Evolutionary conservation across 1,140 invertebrate genomes (phyloP).

Genomic region (Diachasma alloeum): DNA sequence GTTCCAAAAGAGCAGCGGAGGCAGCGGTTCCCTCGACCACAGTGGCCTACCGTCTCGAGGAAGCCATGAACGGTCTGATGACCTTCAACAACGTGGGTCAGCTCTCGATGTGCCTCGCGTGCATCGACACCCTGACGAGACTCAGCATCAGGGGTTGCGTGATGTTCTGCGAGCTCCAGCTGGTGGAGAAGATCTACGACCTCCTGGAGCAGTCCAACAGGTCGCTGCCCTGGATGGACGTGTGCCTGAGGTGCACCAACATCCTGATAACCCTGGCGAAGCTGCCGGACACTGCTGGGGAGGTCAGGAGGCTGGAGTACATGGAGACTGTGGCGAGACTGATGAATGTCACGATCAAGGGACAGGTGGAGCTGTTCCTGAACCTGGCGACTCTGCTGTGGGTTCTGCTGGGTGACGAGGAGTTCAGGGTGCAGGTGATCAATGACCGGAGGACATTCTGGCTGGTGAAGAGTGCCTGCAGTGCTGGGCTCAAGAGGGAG

Average conservation of each 20-base stretch:
- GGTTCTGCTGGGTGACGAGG: constrained; percentile 34
- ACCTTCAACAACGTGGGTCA: constrained; percentile 42
- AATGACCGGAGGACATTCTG: constrained; percentile 32
- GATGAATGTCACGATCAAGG: constrained; percentile 37
- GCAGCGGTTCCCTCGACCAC: constrained; percentile 47
- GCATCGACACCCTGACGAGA: constrained; percentile 53
- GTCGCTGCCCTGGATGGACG: constrained; percentile 56
- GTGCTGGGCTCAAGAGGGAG: constrained; percentile 29
- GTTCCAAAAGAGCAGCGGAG: constrained; percentile 61
- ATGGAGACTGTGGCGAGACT: constrained; percentile 40
- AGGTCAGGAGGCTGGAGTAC: constrained; percentile 42
- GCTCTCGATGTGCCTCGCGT: constrained; percentile 44
- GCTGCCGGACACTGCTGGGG: constrained; percentile 40
- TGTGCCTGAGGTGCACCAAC: constrained; percentile 47
- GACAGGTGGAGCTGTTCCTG: constrained; percentile 40
- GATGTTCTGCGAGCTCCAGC: constrained; percentile 43
- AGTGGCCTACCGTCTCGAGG: constrained; percentile 37
- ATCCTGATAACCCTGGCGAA: constrained; percentile 57
- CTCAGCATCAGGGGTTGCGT: constrained; percentile 48
- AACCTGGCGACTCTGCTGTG: constrained; percentile 44
- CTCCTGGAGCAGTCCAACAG: constrained; percentile 49
- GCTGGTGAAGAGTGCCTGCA: constrained; percentile 30
- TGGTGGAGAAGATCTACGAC: constrained; percentile 50
- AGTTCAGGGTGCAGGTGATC: constrained; percentile 32
- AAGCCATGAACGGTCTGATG: constrained; percentile 42